Evolutionary conservation across 2,797 vertebrate species (phyloP), one percentile per base, ranked within the genome.

Genomic region (Pipistrellus kuhlii): DNA sequence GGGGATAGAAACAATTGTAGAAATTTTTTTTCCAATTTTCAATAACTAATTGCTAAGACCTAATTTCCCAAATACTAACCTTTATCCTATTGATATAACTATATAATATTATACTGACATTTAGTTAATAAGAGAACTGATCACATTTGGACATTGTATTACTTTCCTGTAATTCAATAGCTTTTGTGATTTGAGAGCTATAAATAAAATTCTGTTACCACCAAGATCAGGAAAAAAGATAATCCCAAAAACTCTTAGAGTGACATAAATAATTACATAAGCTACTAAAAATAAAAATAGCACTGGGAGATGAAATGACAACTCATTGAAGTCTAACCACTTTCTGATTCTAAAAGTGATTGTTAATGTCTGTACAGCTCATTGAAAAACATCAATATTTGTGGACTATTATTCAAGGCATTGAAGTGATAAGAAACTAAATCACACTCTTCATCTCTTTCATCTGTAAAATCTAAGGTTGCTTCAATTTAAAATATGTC

Each of bases 361-460:
- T 94, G 77, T 94, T 96, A 97, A 94, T 72, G 27, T 68, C 69
- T 94, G 21, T 66, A 85, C 55, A 97, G 85, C 85, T 97, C 91
- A 94, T 75, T 64, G 84, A 73, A 91, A 92, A 91, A 84, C 89
- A 96, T 96, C 96, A 97, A 93, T 96, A 91, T 73, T 90, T 95
- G 84, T 85, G 90, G 84, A 75, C 84, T 93, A 95, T 97, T 95
- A 96, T 94, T 96, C 51, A 96, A 98, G 53, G 89, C 85, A 96
- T 17, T 96, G 89, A 97, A 96, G 82, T 97, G 95, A 97, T 94
- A 96, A 94, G 53, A 97, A 96, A 93, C 41, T 69, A 95, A 97
- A 93, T 96, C 92, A 96, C 80, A 97, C 15, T 91, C 21, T 85
- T 96, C 30, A 81, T 35, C 69, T 95, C 51, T 94, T 23, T 77